These are phyloP conservation scores for Cheirogaleus major DNA, from an alignment of 2,797 vertebrate species.

Conservation along the genomic window DNA sequence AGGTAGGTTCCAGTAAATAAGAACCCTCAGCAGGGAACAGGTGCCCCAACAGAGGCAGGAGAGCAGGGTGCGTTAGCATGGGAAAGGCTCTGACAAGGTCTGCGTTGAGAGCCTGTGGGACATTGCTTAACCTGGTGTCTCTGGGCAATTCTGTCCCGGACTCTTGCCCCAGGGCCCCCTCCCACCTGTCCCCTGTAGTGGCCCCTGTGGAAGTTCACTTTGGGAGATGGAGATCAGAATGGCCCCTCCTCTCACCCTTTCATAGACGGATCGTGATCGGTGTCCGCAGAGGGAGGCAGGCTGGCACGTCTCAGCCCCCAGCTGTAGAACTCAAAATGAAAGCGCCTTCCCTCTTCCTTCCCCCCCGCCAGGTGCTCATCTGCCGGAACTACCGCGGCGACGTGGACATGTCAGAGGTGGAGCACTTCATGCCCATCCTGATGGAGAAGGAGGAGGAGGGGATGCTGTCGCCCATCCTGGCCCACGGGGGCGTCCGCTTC, in stretches of 20 bases:
- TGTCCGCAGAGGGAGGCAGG: neutral
- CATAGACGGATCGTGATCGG: accelerated
- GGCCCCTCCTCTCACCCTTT: neutral
- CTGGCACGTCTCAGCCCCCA: accelerated
- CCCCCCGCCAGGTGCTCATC: slow-evolving; percentile 93
- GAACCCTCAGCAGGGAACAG: neutral
- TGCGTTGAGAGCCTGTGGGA: neutral
- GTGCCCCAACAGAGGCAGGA: neutral
- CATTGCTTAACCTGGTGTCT: neutral
- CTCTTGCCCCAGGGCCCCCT: neutral
- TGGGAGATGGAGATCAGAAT: neutral
- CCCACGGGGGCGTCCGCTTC: slow-evolving; percentile 96
- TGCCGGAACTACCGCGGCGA: slow-evolving; percentile 98
- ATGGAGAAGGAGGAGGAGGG: slow-evolving; percentile 99
- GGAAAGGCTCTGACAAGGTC: neutral
- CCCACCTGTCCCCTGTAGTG: accelerated
- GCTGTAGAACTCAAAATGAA: neutral
- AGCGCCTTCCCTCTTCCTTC: too few relatives aligned
- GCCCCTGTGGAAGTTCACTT: neutral
- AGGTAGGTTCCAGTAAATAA: accelerated
- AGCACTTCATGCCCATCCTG: slow-evolving; percentile 98
- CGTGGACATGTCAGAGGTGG: slow-evolving; percentile 99
- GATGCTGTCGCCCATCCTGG: slow-evolving; percentile 94
- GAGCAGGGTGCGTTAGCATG: accelerated
- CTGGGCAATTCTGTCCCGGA: neutral